Evolutionary conservation across 2,888 invertebrate genomes (phyloP).

Genomic region (Eulithis testata): DNA sequence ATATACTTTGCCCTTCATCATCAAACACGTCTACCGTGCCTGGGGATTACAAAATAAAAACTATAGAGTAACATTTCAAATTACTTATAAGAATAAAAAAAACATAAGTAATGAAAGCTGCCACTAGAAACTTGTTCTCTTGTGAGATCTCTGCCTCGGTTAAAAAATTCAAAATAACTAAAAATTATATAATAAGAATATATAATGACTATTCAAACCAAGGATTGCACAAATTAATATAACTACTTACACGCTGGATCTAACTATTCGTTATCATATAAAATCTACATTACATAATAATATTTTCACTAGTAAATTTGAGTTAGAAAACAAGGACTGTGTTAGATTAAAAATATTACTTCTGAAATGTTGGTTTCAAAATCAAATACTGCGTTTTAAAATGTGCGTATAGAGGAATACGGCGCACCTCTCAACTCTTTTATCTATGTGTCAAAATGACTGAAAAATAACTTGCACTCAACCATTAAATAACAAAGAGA

Average conservation of each 20-base stretch:
- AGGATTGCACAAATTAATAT: slow-evolving; percentile 51
- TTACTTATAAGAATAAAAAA: not conserved
- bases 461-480: not conserved
- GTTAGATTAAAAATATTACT: slow-evolving; percentile 11
- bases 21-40: not conserved
- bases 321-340: slow-evolving; percentile 32
- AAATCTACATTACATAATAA: slow-evolving; percentile 55
- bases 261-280: slow-evolving; percentile 54
- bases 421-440: too few species aligned
- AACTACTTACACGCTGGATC: slow-evolving; percentile 42
- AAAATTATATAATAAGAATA: slow-evolving; percentile 44
- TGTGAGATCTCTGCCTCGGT: slow-evolving; percentile 52
- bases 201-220: slow-evolving; percentile 50
- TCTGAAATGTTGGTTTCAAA: not conserved
- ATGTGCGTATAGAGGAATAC: not conserved
- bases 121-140: slow-evolving; percentile 45
- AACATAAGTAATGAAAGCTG: slow-evolving; percentile 11
- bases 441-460: not conserved
- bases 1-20: not conserved
- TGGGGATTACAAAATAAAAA: not conserved
- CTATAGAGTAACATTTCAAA: not conserved
- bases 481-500: not conserved
- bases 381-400: not conserved
- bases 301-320: slow-evolving; percentile 40
- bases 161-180: slow-evolving; percentile 37